Evolutionary conservation across 1,140 invertebrate genomes (phyloP).

Genomic region (Brachionus manjavacas): DNA sequence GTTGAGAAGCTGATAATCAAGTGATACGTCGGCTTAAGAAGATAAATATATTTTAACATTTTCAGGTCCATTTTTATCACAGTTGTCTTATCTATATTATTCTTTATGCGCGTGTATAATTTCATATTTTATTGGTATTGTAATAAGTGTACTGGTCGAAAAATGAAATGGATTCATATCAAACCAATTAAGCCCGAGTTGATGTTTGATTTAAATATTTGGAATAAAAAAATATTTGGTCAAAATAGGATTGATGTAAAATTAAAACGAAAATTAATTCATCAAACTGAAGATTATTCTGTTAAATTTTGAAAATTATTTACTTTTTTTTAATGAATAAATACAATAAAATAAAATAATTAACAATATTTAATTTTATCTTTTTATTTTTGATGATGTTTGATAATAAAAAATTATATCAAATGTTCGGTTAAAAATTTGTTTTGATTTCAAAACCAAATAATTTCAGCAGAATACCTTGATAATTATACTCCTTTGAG

Average conservation of each 20-base stretch:
- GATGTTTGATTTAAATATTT: background rate
- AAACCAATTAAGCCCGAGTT: background rate
- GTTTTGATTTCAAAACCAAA: too few relatives aligned
- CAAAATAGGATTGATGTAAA: background rate
- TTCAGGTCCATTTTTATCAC: background rate
- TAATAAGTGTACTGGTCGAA: background rate
- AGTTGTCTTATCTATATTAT: slow-evolving; percentile 22
- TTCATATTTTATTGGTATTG: background rate
- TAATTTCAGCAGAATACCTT: too few relatives aligned
- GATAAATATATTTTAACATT: background rate
- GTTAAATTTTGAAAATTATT: too few relatives aligned
- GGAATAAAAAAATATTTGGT: background rate
- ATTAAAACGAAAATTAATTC: background rate
- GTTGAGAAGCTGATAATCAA: too few relatives aligned
- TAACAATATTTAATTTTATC: too few relatives aligned
- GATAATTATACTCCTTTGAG: too few relatives aligned
- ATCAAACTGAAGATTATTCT: background rate
- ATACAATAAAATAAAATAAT: too few relatives aligned
- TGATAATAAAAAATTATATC: too few relatives aligned
- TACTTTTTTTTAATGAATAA: too few relatives aligned
- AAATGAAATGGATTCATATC: slow-evolving; percentile 5
- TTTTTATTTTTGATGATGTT: too few relatives aligned
- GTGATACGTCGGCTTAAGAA: too few relatives aligned
- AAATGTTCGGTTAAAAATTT: too few relatives aligned
- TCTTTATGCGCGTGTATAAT: slow-evolving; percentile 20